Evolutionary conservation across 2,113 vertebrate species (phyloP), one percentile per base, ranked within the genome.

Genomic region (Garra rufa): DNA sequence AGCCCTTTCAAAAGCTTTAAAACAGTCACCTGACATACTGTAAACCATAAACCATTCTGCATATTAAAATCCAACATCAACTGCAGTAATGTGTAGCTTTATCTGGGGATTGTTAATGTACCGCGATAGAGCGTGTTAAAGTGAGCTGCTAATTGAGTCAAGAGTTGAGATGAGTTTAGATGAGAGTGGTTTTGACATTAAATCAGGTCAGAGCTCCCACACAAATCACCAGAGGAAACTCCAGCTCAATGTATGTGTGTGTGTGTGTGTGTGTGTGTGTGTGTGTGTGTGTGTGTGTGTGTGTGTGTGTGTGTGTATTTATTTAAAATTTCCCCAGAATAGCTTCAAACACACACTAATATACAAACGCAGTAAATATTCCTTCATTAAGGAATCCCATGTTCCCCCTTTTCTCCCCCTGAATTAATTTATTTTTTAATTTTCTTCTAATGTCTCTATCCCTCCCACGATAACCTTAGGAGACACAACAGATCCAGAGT

Each of bases 141-240:
- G 76, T 43, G 50, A 50, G 34, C 57, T 46, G 38, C 11, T 61
- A 79, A 63, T 46, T 26, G 52, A 59, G 76, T 77, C 19, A 30
- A n/a, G 17, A 63, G 55, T 63, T 63, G 26, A 75, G 43, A 74
- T 15, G 71, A 74, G 43, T 74, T 74, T 78, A 17, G 57, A 63
- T 63, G 71, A 76, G 59, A 65, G 24, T 4, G 46, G 76, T 11
- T 55, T n/a, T 84, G 11, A 79, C 57, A 46, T 79, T 79, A 63
- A 79, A 79, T 44, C 55, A 63, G 76, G 55, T 41, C 55, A 63
- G 57, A 59, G 38, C 76, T 79, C 30, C 55, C n/a, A 59, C 75
- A 77, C 38, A 79, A 63, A 63, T 11, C 57, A 79, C 24, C 13
- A 59, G 38, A 78, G n/a, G 38, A 79, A 79, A 19, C 46, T 76